Evolutionary conservation across 2,888 invertebrate species (phyloP), one percentile per base, ranked within the genome.

Genomic region (Drosophila stalkeri): DNA sequence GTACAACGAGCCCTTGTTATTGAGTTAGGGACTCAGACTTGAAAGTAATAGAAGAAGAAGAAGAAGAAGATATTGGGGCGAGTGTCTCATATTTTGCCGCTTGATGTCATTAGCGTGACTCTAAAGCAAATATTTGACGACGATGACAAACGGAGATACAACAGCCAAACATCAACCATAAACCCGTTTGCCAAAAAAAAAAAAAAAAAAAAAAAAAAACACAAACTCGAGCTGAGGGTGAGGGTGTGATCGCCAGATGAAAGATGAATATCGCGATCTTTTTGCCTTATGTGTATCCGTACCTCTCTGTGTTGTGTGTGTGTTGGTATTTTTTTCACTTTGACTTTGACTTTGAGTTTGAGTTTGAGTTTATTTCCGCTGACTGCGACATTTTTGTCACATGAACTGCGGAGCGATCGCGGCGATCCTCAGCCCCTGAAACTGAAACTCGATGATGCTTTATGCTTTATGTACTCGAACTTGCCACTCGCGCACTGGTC

Each of bases 321-420:
- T 41, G n/a, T n/a, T 44, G 27, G 6, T 27, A 5, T 44, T 20
- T 20, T 46, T 16, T 49, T n/a, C 3, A 51, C 31, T 49, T 11
- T 49, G 49, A 49, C 49, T 49, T 33, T 49, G 27, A 27, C 27
- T 27, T 27, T 27, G 27, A 27, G 1, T 55, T 35, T 43, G 56
- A 7, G 52, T 39, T 37, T 41, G 39, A 55, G 55, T 55, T 61
- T 59, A 55, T 47, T 77, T 66, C n/a, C 76, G 91, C 91, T 91
- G 91, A 90, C 76, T 86, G 81, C 72, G 87, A 90, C 90, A 90
- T 90, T 91, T 91, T 91, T 91, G 91, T 86, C 84, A 90, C 85
- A 86, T 81, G 81, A 91, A 91, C 86, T 79, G 56, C 46, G 78
- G 78, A 64, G 64, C 63, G 71, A 66, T 68, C 55, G 52, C 73